phyloP scores from a whole-genome alignment of 2,113 vertebrate genomes.

The Mustela lutreola region DNA sequence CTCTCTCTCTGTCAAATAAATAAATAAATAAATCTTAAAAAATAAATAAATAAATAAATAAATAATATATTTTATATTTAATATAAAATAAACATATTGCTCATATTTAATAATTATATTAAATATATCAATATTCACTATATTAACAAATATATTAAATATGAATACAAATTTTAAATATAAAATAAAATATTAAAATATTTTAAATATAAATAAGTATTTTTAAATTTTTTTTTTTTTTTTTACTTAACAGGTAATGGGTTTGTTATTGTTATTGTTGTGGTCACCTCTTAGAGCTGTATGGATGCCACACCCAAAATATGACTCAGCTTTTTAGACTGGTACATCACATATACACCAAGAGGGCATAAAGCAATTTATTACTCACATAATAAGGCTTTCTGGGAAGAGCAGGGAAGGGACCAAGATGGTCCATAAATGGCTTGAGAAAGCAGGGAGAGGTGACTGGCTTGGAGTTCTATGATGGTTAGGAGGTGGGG shows the following conservation, averaged over 20 bases:
- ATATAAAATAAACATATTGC: too few relatives aligned
- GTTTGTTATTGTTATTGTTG: neutral
- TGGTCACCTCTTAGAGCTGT: neutral
- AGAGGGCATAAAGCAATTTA: neutral
- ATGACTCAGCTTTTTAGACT: neutral
- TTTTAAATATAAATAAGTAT: too few relatives aligned
- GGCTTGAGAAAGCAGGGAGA: neutral
- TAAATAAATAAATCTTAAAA: too few relatives aligned
- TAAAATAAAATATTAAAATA: too few relatives aligned
- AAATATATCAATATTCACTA: too few relatives aligned
- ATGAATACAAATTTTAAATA: too few relatives aligned
- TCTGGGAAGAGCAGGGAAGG: neutral
- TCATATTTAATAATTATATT: too few relatives aligned
- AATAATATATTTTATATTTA: too few relatives aligned
- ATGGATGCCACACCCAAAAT: neutral
- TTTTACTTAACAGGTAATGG: neutral
- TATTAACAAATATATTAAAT: too few relatives aligned
- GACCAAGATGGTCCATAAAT: neutral
- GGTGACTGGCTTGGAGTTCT: neutral
- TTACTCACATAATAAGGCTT: neutral
- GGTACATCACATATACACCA: neutral
- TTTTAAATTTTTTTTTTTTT: neutral
- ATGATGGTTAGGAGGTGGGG: neutral
- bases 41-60: too few relatives aligned
- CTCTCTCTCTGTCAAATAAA: too few relatives aligned